A percentile compares a stretch with the other conserved stretches of the same genome.
Conservation (phyloP, 2,888 invertebrate species). For the Erynnis tages region DNA sequence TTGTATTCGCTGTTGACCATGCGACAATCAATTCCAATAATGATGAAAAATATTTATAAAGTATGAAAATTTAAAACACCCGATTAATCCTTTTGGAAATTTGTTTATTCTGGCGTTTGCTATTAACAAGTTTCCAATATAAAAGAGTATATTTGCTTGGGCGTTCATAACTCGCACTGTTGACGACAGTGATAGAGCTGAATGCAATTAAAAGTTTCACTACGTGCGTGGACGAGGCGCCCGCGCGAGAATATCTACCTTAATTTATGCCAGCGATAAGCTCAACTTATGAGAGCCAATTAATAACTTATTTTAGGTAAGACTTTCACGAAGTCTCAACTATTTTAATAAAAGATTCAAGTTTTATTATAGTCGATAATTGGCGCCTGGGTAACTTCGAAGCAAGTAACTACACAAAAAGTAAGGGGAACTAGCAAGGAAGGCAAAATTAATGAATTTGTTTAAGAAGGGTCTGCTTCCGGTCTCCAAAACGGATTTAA, state of each 20-base stretch:
- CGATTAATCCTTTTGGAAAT: too few relatives aligned
- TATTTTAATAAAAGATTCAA: constrained; percentile 40
- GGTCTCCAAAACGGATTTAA: constrained; percentile 5
- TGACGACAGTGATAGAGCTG: constrained; percentile 76
- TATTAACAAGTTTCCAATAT: constrained; percentile 22
- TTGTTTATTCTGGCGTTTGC: constrained; percentile 17
- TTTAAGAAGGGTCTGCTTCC: not conserved
- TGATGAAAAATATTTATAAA: too few relatives aligned
- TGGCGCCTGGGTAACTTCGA: not conserved
- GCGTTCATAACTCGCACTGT: constrained; percentile 66
- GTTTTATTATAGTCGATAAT: constrained; percentile 22
- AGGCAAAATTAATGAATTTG: not conserved
- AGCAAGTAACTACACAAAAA: not conserved
- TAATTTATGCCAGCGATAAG: constrained; percentile 77
- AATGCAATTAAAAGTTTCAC: constrained; percentile 81
- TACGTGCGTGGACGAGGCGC: constrained; percentile 78
- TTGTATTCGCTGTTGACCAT: too few relatives aligned
- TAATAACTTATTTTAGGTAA: constrained; percentile 74
- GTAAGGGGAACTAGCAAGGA: not conserved
- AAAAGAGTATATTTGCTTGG: constrained; percentile 33
- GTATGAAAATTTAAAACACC: constrained; percentile 28
- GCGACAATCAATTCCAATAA: too few relatives aligned
- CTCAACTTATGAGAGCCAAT: constrained; percentile 74
- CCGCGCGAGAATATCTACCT: constrained; percentile 61
- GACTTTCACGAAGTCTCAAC: constrained; percentile 52